These are phyloP conservation scores for Nothoprocta perdicaria DNA, from an alignment of 2,113 vertebrate genomes.

Conservation along the genomic window DNA sequence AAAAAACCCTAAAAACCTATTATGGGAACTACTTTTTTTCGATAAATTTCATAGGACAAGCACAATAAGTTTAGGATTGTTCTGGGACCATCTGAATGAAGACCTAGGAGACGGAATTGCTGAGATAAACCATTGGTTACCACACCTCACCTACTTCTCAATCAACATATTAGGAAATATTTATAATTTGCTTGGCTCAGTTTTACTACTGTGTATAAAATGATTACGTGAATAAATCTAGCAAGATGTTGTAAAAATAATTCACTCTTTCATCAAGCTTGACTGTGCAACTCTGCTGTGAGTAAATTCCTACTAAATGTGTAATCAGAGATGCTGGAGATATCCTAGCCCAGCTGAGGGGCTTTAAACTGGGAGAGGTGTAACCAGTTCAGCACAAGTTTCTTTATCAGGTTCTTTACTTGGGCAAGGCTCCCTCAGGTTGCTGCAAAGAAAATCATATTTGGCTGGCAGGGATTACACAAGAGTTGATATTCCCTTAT, in stretches of 20 bases:
- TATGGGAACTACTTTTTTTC: background rate
- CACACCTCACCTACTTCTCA: background rate
- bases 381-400: background rate
- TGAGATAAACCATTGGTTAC: background rate
- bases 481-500: background rate
- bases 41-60: background rate
- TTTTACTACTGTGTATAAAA: background rate
- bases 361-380: background rate
- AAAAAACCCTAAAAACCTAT: background rate
- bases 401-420: background rate
- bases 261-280: background rate
- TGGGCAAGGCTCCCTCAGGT: background rate
- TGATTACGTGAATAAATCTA: background rate
- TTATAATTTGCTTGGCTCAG: background rate
- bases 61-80: background rate
- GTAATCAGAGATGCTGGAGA: background rate
- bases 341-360: background rate
- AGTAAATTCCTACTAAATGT: background rate
- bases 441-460: background rate
- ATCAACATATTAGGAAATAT: background rate
- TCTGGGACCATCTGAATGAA: background rate
- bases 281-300: accelerated
- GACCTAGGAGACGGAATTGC: background rate
- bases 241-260: background rate
- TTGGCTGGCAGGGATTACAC: background rate